phyloP scores from a whole-genome alignment of 2,888 invertebrate species.

The Rotaria macrura region DNA sequence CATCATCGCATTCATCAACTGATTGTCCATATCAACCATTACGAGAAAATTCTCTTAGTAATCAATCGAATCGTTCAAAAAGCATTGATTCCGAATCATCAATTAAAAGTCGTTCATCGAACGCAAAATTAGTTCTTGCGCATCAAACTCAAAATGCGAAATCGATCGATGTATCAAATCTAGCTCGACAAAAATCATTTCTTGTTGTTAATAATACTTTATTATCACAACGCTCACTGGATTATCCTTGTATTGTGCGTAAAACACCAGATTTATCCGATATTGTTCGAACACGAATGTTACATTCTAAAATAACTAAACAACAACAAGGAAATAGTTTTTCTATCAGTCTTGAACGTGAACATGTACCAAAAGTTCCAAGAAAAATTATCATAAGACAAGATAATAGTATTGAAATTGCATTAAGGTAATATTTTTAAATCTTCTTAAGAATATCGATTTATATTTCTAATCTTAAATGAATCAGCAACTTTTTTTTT shows the following conservation, averaged over 20 bases:
- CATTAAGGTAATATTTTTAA: neutral
- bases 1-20: neutral
- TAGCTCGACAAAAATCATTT: slow-evolving; percentile 16
- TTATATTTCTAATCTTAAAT: no score
- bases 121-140: neutral
- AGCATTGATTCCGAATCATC: slow-evolving; percentile 29
- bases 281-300: slow-evolving; percentile 31
- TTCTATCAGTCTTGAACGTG: slow-evolving; percentile 29
- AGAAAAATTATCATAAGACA: slow-evolving; percentile 33
- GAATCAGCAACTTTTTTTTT: no score
- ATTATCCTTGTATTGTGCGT: slow-evolving; percentile 32
- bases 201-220: slow-evolving; percentile 20
- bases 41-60: neutral
- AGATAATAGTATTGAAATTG: slow-evolving; percentile 33
- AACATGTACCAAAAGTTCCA: slow-evolving; percentile 31
- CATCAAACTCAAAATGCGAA: slow-evolving; percentile 19
- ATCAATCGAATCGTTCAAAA: neutral
- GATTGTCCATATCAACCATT: neutral
- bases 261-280: slow-evolving; percentile 30
- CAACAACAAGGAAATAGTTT: slow-evolving; percentile 24
- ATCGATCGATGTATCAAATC: slow-evolving; percentile 26
- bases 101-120: neutral
- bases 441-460: neutral
- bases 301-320: slow-evolving; percentile 27
- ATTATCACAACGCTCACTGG: slow-evolving; percentile 25